Base-by-base conservation (phyloP, 2,797 vertebrate genomes). In the Spizella passerina region DNA sequence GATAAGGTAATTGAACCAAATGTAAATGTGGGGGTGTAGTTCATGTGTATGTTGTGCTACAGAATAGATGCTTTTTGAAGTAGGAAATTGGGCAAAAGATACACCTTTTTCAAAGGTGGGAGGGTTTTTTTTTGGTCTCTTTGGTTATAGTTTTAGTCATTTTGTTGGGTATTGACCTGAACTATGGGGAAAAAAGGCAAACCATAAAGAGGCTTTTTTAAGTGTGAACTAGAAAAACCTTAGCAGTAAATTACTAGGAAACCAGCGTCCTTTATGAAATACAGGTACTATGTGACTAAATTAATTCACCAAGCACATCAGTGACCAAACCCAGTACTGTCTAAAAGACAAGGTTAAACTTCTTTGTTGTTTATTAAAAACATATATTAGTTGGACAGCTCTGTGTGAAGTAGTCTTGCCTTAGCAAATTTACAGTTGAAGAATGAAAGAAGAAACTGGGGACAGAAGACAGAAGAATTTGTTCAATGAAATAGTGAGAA, bases 1-100 rank as follows among this genome's bases (percentile, higher is more conserved):
- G 99, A 99, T 90, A 99, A 99, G 99, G 99, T 99, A 99, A 93
- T 65, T 41, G 29, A 79, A 3, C 24, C 47, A 29, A 39, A 15
- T 30, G 9, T 26, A 26, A 47, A 41, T 10, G 7, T 41, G 43
- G 39, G n/a, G 21, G 6, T 64, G 12, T 47, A 29, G 29, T 65
- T 81, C 16, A 50, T n/a, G 7, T 13, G 18, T 23, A 5, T 1
- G 0, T 72, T 44, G 21, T 39, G n/a, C 49, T 89, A n/a, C n/a
- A n/a, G 29, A 29, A 21, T 64, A 23, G 12, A 7, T 57, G 50
- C 9, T 61, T 82, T 21, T 75, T 78, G 30, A 86, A 80, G 41
- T 27, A 69, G 46, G 5, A 64, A 34, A 34, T 9, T 41, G 15
- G 41, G n/a, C 13, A 56, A 36, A 90, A 88, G 6, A 4, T 32